A percentile compares a stretch with the other conserved stretches of the same genome.
Evolutionary conservation across 2,113 vertebrate genomes (phyloP).

Genomic region (Chionomys nivalis): DNA sequence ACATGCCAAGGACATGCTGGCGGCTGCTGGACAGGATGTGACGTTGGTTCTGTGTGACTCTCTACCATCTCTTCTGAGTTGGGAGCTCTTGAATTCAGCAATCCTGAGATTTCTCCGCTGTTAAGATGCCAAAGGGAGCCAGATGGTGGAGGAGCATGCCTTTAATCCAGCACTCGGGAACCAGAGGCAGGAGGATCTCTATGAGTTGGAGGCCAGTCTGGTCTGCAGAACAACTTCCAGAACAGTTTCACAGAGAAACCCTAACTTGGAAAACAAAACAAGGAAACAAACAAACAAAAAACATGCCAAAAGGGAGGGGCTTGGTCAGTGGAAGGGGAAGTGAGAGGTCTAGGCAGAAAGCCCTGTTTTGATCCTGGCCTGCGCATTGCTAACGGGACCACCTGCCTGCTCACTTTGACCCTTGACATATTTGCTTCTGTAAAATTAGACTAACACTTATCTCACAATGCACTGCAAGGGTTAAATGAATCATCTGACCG

Average conservation of each 20-base stretch:
- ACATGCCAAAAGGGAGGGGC: too few species aligned
- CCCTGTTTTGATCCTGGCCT: neutral
- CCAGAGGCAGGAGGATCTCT: too few species aligned
- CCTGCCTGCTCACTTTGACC: neutral
- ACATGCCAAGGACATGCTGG: neutral
- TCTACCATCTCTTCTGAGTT: neutral
- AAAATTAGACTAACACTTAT: neutral
- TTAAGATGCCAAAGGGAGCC: neutral
- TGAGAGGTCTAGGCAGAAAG: neutral
- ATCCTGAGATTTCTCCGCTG: neutral
- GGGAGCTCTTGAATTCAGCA: neutral
- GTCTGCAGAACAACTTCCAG: too few species aligned
- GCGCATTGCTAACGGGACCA: neutral
- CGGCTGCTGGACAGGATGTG: neutral
- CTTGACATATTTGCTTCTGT: neutral
- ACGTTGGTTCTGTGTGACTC: neutral
- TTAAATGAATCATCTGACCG: neutral
- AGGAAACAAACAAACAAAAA: too few species aligned
- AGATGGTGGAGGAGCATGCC: too few species aligned
- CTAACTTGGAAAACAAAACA: too few species aligned
- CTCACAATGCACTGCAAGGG: neutral
- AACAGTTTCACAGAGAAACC: too few species aligned
- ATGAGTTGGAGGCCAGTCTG: too few species aligned
- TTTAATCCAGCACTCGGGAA: too few species aligned
- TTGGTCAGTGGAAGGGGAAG: neutral